Percentiles rank a stretch among this genome's conserved stretches.
These are phyloP conservation scores for Ceyx cyanopectus DNA, from an alignment of 2,113 vertebrate species.

Conservation along the genomic window DNA sequence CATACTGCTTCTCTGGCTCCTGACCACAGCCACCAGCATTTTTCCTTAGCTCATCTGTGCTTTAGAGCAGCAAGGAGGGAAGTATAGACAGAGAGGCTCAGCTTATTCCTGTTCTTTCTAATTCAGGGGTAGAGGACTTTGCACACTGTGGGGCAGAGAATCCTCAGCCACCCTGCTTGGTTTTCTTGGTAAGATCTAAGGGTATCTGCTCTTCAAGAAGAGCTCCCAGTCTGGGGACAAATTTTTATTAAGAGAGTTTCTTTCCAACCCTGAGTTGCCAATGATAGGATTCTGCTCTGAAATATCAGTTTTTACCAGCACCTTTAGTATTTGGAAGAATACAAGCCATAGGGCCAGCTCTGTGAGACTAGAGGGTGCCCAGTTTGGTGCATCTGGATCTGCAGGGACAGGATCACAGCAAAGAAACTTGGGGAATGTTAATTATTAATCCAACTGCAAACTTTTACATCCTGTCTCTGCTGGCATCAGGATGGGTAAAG, in stretches of 20 bases:
- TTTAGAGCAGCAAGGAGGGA: background rate
- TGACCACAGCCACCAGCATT: background rate
- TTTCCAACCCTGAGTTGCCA: background rate
- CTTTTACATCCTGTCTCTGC: background rate
- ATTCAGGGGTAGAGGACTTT: background rate
- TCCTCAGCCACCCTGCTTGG: background rate
- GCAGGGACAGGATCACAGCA: background rate
- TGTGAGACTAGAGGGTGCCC: background rate
- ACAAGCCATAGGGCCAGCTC: background rate
- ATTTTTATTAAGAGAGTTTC: background rate
- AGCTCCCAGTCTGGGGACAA: background rate
- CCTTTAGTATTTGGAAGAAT: background rate
- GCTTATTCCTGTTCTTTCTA: background rate
- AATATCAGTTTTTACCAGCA: background rate
- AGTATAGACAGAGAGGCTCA: background rate
- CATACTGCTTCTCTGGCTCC: background rate
- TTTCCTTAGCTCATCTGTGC: background rate
- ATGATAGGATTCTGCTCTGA: background rate
- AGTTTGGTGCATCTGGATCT: background rate
- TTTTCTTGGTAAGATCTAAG: background rate
- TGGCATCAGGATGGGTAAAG: background rate
- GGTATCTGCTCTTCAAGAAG: background rate
- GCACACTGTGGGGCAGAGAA: background rate
- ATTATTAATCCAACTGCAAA: background rate
- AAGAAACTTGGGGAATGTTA: background rate